Percentiles rank a stretch among this genome's conserved stretches.
phyloP scores from a whole-genome alignment of 2,888 invertebrate genomes.

The Orthosia gracilis region DNA sequence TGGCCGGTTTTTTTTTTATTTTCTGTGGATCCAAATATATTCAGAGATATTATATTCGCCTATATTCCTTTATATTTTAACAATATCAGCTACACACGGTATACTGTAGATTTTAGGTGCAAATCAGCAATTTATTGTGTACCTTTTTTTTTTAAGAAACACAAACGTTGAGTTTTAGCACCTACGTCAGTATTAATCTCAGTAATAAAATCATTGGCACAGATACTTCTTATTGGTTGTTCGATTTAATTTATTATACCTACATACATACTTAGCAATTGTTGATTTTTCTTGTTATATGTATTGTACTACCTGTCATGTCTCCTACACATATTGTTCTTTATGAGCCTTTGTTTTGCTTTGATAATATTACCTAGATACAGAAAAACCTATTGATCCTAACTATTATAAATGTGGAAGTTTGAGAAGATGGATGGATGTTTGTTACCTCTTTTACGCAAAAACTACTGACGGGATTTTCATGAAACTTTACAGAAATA shows the following conservation, averaged over 20 bases:
- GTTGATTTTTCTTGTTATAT: constrained; percentile 11
- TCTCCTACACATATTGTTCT: background rate
- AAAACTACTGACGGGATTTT: too few species aligned
- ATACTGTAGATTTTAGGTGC: background rate
- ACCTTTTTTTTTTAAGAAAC: background rate
- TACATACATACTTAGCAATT: background rate
- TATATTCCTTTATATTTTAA: too few species aligned
- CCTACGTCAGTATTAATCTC: constrained; percentile 27
- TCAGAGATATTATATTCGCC: too few species aligned
- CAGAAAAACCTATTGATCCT: background rate
- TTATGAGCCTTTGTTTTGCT: background rate
- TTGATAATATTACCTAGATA: background rate
- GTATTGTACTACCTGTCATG: background rate
- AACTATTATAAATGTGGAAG: too few species aligned
- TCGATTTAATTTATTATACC: background rate
- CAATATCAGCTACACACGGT: background rate
- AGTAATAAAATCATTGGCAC: background rate
- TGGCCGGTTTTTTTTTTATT: too few species aligned
- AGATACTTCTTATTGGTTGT: constrained; percentile 14
- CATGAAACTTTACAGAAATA: too few species aligned
- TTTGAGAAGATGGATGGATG: too few species aligned
- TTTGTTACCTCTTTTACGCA: too few species aligned
- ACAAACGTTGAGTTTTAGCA: constrained; percentile 10
- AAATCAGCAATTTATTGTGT: background rate
- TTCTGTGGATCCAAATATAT: too few species aligned